Base-by-base conservation (phyloP, 2,797 vertebrate species). In the Cichlasoma orientale region DNA sequence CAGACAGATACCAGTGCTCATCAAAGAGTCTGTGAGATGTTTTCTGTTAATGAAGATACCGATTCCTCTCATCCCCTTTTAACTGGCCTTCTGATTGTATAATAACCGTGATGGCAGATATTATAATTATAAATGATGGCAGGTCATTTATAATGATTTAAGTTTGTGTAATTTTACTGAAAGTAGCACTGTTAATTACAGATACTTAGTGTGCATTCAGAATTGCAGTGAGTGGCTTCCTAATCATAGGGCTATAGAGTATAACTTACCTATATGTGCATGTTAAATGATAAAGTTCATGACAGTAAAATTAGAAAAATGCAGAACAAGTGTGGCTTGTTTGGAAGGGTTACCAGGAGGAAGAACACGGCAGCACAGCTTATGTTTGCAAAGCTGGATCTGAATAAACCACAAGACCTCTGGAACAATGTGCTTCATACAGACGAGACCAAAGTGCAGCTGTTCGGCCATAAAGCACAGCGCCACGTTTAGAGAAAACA, bases 21-120 rank as follows among this genome's bases (percentile, higher is more conserved):
- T 90, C 89, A 92, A 90, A 92, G 83, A 83, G 83, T 85, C 74
- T 59, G 55, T 44, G 72, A 90, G 81, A 90, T 87, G 83, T 87
- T 87, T 84, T 80, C 80, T 80, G 77, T 81, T 89, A 87, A 89
- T 89, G 79, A 90, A 78, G 79, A 85, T 82, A 88, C 73, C 19
- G 23, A 61, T 88, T 87, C 80, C 80, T 88, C 79, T 85, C 87
- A 86, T 87, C 83, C 79, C 29, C 63, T 82, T 86, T 81, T 81
- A 88, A 90, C 85, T 74, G 71, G 66, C 82, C 86, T 63, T 86
- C 78, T 91, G 90, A 93, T 91, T 90, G 79, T 82, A 86, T 91
- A 92, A 94, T 93, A 86, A 86, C 59, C 63, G 59, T 61, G 56
- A 80, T 88, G 79, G 79, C 73, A 59, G 84, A 90, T 79, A 77